Evolutionary conservation across 1,140 invertebrate species (phyloP), one percentile per base, ranked within the genome.

Genomic region (Paraescarpia echinospica): DNA sequence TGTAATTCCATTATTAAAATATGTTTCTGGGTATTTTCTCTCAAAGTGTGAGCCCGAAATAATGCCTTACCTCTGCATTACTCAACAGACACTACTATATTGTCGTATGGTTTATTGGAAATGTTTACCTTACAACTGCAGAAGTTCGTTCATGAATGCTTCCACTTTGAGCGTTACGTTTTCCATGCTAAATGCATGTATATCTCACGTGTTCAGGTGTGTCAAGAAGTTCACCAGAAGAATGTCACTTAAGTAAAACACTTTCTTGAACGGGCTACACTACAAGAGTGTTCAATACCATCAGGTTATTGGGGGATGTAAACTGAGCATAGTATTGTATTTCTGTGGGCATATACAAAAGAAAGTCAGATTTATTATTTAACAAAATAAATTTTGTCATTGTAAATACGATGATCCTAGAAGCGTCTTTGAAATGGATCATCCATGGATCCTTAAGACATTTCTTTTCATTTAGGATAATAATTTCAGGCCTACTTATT

Each of bases 101-200:
- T 77, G 59, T 31, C 27, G 22, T 77, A 77, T 77, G 18, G 59
- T 77, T 77, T 77, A 77, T 31, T 77, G 59, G 59, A 77, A 77
- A 31, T 77, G 8, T 77, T 6, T 77, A 31, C 27, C 8, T 77
- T 77, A 27, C 59, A 77, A 77, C 9, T 31, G 0, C 18, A 77
- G 12, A 12, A 77, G 9, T 77, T 77, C 59, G 27, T 77, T 77
- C 59, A 77, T 27, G 8, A 77, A 77, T 18, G 14, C 22, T 12
- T 77, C 59, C 59, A 77, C 48, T 51, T 51, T 51, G 48, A 51
- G 48, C 18, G 48, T 51, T 9, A 51, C 8, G 59, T 77, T 77
- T 77, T 77, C 59, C 22, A 77, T 77, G 59, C 59, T 77, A 77
- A 77, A 77, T 77, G 59, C 59, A 77, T 77, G 59, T 77, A 77